Base-by-base conservation (phyloP, 2,888 invertebrate species). In the Craniophora ligustri region DNA sequence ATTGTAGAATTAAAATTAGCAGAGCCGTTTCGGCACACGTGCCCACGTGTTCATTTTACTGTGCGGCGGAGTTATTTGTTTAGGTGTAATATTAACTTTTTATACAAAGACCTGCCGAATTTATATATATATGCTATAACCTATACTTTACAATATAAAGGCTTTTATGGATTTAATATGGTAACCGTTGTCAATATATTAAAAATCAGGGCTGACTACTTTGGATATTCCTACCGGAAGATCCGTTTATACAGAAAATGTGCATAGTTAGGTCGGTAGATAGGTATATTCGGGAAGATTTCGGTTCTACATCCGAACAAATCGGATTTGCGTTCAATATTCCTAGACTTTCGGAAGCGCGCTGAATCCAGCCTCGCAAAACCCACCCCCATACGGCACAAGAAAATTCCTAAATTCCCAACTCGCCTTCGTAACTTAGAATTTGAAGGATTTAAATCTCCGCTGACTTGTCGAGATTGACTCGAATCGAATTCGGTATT, bases 311-410 rank as follows among this genome's bases (percentile, higher is more conserved):
- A 85, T 84, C 78, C 82, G 79, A 68, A 84, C 85, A 91, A 91
- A 92, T 92, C 91, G 85, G 90, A 92, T 92, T 92, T 89, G 84
- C 87, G 86, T 90, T 87, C 88, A 90, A 91, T 92, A 90, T 87
- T 88, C 86, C 82, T 82, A 88, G 88, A 89, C 86, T 89, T 87
- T 88, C 81, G 78, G 84, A 83, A 87, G 84, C 85, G 81, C 64
- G 58, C 77, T 75, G 77, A 82, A 85, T 83, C 81, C 80, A 77
- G 77, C 76, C 72, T 78, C 79, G 80, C 75, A 78, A 87, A 83
- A 85, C 81, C 83, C 85, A 82, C 81, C 83, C 76, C 81, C 87
- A 89, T 86, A 75, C 82, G 82, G 76, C 71, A 67, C 72, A 79
- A 78, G 79, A 78, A 84, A 82, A 82, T 83, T 78, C 82, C 76